These are phyloP conservation scores for Peromyscus californicus DNA, from an alignment of 2,113 vertebrate genomes.

Conservation along the genomic window DNA sequence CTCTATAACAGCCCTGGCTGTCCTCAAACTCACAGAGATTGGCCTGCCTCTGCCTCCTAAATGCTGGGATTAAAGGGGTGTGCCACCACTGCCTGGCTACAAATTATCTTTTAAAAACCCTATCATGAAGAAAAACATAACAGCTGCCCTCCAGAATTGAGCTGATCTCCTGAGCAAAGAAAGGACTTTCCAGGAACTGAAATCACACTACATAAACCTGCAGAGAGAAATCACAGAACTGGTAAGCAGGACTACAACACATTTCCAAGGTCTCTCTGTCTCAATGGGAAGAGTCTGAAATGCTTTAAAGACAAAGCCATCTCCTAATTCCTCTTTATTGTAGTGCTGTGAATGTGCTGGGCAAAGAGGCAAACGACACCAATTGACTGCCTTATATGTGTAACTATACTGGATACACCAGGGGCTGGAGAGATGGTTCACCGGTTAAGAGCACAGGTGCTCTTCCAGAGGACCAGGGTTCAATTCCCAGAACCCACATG, in stretches of 20 bases:
- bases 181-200: accelerated
- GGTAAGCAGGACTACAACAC: not conserved
- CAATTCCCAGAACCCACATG: too few species aligned
- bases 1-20: not conserved
- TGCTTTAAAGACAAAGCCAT: not conserved
- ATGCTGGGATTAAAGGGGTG: not conserved
- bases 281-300: not conserved
- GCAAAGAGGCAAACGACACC: not conserved
- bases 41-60: not conserved
- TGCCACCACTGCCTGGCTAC: not conserved
- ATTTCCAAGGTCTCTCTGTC: not conserved
- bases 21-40: not conserved
- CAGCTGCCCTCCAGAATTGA: not conserved
- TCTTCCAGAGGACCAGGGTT: too few species aligned
- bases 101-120: not conserved
- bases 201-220: not conserved
- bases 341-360: not conserved
- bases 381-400: too few species aligned
- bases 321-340: not conserved
- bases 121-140: not conserved
- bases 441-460: not conserved
- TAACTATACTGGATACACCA: not conserved
- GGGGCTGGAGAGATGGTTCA: not conserved
- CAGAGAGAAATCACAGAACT: not conserved
- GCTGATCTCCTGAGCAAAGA: accelerated